Evolutionary conservation across 1,140 invertebrate species (phyloP).

Genomic region (Listronotus oregonensis): DNA sequence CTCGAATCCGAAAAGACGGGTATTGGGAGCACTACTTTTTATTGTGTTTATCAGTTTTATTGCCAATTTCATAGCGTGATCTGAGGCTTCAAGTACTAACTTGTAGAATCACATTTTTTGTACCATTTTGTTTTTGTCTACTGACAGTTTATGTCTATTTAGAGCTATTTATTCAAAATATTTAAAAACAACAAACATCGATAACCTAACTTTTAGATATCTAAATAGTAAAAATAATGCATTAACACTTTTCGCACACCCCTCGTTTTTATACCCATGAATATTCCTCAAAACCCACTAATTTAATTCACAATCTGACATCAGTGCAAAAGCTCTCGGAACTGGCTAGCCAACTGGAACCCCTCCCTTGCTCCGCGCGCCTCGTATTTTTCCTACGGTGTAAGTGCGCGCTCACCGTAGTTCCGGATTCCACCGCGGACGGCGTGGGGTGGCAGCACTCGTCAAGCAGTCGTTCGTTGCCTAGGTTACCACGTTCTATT

Average conservation of each 20-base stretch:
- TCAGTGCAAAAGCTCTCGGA: not conserved
- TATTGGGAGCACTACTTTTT: too few relatives aligned
- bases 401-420: conserved; percentile 17
- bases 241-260: not conserved
- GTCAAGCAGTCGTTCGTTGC: conserved; percentile 19
- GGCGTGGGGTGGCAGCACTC: conserved; percentile 43
- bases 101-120: too few relatives aligned
- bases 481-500: conserved; percentile 38
- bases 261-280: not conserved
- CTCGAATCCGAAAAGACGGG: too few relatives aligned
- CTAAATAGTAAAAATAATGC: too few relatives aligned
- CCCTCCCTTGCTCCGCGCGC: not conserved
- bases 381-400: not conserved
- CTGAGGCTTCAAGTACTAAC: too few relatives aligned
- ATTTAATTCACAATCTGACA: not conserved
- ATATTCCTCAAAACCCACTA: not conserved
- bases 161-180: too few relatives aligned
- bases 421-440: conserved; percentile 44
- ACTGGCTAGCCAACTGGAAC: conserved; percentile 6
- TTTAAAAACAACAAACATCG: too few relatives aligned
- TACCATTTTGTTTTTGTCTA: too few relatives aligned
- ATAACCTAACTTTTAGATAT: too few relatives aligned
- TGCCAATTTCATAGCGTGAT: too few relatives aligned
- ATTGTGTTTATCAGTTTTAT: too few relatives aligned
- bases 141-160: too few relatives aligned